phyloP scores from a whole-genome alignment of 1,140 invertebrate species.

The Pinna nobilis region DNA sequence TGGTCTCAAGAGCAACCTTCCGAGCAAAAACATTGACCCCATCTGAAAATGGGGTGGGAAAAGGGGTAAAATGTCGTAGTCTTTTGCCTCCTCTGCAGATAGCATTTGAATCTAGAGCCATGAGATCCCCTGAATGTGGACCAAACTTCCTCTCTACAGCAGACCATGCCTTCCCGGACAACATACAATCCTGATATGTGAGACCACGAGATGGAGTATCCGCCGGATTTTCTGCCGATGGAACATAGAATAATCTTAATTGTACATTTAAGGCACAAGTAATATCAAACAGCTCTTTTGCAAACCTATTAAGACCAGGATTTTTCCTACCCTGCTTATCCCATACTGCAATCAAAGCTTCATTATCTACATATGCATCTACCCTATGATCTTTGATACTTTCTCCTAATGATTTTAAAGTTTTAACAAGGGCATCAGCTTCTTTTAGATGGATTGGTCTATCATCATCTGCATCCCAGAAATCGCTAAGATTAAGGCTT shows the following conservation, averaged over 20 bases:
- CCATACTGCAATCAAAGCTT: neutral
- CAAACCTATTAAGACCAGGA: neutral
- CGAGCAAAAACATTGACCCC: constrained; percentile 33
- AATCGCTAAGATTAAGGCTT: constrained; percentile 2
- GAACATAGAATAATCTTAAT: constrained; percentile 21
- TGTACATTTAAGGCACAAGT: constrained; percentile 22
- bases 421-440: constrained; percentile 14
- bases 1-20: constrained; percentile 7
- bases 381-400: constrained; percentile 13
- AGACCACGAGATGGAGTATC: constrained; percentile 23
- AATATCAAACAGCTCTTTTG: constrained; percentile 17
- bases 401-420: neutral
- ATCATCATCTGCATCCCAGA: constrained; percentile 14
- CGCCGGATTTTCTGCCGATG: constrained; percentile 15
- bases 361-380: constrained; percentile 33
- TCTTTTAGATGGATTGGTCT: constrained; percentile 31
- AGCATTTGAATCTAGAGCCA: constrained; percentile 36
- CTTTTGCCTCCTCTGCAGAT: constrained; percentile 11
- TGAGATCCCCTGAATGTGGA: constrained; percentile 27
- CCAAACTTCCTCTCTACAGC: constrained; percentile 1
- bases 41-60: constrained; percentile 22
- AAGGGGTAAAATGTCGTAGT: constrained; percentile 33
- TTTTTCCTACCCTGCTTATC: constrained; percentile 2
- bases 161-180: constrained; percentile 5
- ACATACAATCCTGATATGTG: constrained; percentile 1